These are phyloP conservation scores for Rachycentron canadum DNA, from an alignment of 2,797 vertebrate species.

Conservation along the genomic window DNA sequence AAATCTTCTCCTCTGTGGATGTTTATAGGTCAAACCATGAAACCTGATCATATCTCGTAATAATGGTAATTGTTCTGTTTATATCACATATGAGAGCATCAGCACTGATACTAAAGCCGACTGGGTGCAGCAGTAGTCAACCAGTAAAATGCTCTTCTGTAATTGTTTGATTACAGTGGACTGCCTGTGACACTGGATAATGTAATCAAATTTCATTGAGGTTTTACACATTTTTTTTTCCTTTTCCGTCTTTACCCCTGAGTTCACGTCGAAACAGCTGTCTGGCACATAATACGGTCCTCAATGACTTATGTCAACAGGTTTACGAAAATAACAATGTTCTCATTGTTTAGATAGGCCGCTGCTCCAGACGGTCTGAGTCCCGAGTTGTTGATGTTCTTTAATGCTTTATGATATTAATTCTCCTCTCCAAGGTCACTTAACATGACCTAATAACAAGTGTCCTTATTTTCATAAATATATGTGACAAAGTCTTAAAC, in stretches of 20 bases:
- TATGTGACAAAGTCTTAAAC: conserved; percentile 79
- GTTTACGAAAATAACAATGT: conserved; percentile 89
- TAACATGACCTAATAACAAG: conserved; percentile 79
- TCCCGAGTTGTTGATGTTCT: conserved; percentile 87
- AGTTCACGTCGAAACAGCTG: conserved; percentile 82
- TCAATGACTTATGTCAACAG: conserved; percentile 81
- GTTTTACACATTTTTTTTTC: conserved; percentile 61
- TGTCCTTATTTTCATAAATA: conserved; percentile 78
- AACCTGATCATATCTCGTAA: conserved; percentile 70
- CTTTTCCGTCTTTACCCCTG: conserved; percentile 41
- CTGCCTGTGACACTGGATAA: conserved; percentile 69
- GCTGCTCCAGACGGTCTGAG: conserved; percentile 86
- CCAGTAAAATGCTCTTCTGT: conserved; percentile 67
- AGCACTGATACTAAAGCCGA: conserved; percentile 46
- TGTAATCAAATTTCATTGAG: conserved; percentile 73
- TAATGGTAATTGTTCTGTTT: conserved; percentile 71
- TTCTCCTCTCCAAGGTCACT: conserved; percentile 76
- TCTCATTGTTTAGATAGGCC: conserved; percentile 89
- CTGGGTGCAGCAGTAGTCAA: conserved; percentile 70
- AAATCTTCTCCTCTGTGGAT: conserved; percentile 44
- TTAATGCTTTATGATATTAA: conserved; percentile 86
- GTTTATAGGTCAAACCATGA: conserved; percentile 65
- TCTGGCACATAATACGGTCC: conserved; percentile 72
- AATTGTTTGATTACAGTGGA: conserved; percentile 80
- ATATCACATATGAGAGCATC: conserved; percentile 55